Evolutionary conservation across 2,888 invertebrate genomes (phyloP).

Genomic region (Aphelenchoides bicaudatus): DNA sequence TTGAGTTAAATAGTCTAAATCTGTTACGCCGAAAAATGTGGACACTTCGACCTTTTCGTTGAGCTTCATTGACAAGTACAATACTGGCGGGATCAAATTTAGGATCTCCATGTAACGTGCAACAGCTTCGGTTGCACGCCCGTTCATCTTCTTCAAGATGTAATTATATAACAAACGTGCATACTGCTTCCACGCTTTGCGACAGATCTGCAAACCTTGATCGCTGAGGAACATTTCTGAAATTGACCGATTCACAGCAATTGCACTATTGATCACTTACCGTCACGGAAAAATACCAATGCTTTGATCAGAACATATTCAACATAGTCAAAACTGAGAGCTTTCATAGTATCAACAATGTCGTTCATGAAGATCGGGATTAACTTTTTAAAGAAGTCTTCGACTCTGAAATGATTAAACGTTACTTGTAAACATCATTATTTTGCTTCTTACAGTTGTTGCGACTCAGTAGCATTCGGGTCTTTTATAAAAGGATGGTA

Average conservation of each 20-base stretch:
- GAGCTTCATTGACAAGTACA: conserved; percentile 29
- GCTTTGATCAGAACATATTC: conserved; percentile 37
- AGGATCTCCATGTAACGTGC: conserved; percentile 15
- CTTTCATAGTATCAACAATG: conserved; percentile 22
- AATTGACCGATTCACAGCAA: not conserved
- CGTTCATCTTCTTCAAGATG: conserved; percentile 3
- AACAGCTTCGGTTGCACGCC: conserved; percentile 9
- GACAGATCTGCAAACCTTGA: not conserved
- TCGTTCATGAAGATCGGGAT: conserved; percentile 19
- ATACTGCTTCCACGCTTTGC: not conserved
- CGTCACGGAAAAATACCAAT: conserved; percentile 34
- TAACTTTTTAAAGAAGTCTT: conserved; percentile 25
- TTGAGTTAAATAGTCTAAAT: no score
- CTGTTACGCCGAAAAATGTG: conserved; percentile 27
- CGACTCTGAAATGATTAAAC: conserved; percentile 17
- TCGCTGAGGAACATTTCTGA: conserved; percentile 5
- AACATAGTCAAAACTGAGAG: conserved; percentile 34
- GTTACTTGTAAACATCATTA: conserved; percentile 11
- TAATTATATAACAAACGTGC: conserved; percentile 24
- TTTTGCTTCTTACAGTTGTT: conserved; percentile 17
- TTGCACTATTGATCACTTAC: conserved; percentile 6
- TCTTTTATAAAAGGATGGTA: conserved; percentile 27
- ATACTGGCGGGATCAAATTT: not conserved
- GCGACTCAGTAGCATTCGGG: conserved; percentile 5
- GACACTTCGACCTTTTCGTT: conserved; percentile 33